Base-by-base conservation (phyloP, 2,113 vertebrate genomes). In the Gymnocephalus cernua region DNA sequence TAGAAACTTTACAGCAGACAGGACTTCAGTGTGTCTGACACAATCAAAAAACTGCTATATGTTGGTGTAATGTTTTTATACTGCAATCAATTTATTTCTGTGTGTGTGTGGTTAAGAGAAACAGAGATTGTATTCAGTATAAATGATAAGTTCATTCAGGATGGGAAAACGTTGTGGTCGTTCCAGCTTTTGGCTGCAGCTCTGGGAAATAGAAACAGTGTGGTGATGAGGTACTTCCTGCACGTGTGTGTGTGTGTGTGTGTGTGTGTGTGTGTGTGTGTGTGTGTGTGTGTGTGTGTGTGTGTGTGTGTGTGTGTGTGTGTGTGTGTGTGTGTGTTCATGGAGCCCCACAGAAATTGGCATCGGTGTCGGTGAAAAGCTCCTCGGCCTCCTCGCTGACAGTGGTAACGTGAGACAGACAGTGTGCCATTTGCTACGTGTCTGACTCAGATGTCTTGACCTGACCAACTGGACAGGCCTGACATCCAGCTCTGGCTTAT, bases 401-500 rank as follows among this genome's bases (percentile, higher is more conserved):
- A 91, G 92, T 93, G 86, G 89, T 95, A 86, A 88, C 45, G 38
- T 12, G 86, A 91, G 88, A 92, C 87, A 83, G 94, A 95, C 93
- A 85, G 88, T 76, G 90, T 90, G 90, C 94, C 94, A 94, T 95
- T 95, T 95, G 94, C 89, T 93, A 79, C 44, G 93, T 80, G 94
- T 93, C 88, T 92, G 88, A 92, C 80, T 93, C 86, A 87, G 88
- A 94, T 77, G 91, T 92, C 77, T 72, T 91, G 95, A 94, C 90
- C 91, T 25, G 86, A 82, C 92, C 91, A 95, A 95, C 95, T 85
- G 81, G 91, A 90, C 91, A 93, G 95, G 93, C 93, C 94, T 95
- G 95, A 94, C 87, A 95, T 94, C 95, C 93, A 92, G 89, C 95
- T 95, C 95, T 94, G 96, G 95, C 86, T 96, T 95, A 91, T 91